These are phyloP conservation scores for Pilophorus perplexus DNA, from an alignment of 2,888 invertebrate species.

Conservation along the genomic window DNA sequence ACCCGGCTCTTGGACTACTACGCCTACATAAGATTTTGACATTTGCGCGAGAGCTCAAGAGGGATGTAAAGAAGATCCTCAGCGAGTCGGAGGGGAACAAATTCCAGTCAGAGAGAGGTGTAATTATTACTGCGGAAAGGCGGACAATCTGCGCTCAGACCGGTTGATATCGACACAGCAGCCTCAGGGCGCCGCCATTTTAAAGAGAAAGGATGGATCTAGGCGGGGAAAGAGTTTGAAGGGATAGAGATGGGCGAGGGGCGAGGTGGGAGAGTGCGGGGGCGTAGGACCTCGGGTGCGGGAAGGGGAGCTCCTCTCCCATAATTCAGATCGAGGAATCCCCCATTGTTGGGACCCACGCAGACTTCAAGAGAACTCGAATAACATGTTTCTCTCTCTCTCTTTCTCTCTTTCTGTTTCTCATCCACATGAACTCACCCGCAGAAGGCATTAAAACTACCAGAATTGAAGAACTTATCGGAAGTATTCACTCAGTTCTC, in stretches of 20 bases:
- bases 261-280: not conserved
- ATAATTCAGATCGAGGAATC: slow-evolving; percentile 24
- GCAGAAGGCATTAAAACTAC: too few relatives aligned
- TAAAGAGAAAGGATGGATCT: not conserved
- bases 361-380: slow-evolving; percentile 16
- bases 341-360: slow-evolving; percentile 27
- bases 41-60: too few relatives aligned
- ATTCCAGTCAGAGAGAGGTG: not conserved
- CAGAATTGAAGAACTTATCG: too few relatives aligned
- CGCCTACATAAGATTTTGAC: too few relatives aligned
- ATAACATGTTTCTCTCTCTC: slow-evolving; percentile 18
- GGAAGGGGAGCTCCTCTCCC: slow-evolving; percentile 4
- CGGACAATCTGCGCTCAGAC: slow-evolving; percentile 4
- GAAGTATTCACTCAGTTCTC: too few relatives aligned
- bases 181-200: slow-evolving; percentile 16
- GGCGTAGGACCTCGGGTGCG: not conserved
- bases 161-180: slow-evolving; percentile 16
- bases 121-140: not conserved
- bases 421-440: too few relatives aligned
- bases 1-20: too few relatives aligned
- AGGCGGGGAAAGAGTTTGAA: not conserved
- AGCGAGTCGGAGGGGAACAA: too few relatives aligned
- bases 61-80: too few relatives aligned
- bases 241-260: not conserved
- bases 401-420: slow-evolving; percentile 3